Conservation (phyloP, 2,113 vertebrate genomes). For the Grammomys dolichurus region DNA sequence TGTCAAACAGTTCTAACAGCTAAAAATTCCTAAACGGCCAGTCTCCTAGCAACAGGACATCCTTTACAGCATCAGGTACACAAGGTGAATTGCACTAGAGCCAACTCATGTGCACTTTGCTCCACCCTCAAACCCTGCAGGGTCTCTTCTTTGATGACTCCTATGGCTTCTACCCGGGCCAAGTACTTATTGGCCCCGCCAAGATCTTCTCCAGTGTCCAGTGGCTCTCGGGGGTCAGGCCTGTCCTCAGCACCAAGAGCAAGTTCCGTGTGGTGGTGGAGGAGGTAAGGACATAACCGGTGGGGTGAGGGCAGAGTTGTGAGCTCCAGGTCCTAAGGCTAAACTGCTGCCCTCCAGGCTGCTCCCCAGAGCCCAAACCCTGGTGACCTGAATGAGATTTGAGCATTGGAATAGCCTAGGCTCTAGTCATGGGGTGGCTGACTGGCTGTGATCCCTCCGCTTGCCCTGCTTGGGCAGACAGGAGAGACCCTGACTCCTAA, state of each 20-base stretch:
- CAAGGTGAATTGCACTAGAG: no score
- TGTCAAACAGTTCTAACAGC: no score
- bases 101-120: not conserved
- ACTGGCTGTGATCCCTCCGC: not conserved
- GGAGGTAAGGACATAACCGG: conserved; percentile 88
- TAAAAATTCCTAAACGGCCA: no score
- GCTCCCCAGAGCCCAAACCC: not conserved
- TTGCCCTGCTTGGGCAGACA: not conserved
- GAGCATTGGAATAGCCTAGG: not conserved
- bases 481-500: not conserved
- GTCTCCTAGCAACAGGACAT: no score
- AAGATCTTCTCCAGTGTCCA: conserved; percentile 98
- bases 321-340: not conserved
- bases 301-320: fast-evolving
- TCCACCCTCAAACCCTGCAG: conserved; percentile 82
- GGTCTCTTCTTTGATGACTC: conserved; percentile 99
- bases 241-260: conserved; percentile 98
- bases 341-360: not conserved
- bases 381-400: not conserved
- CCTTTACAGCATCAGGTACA: no score
- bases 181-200: conserved; percentile 97
- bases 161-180: conserved; percentile 98
- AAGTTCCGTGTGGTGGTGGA: conserved; percentile 99
- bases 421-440: not conserved
- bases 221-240: conserved; percentile 98